Percentiles rank a stretch among this genome's conserved stretches.
Evolutionary conservation across 2,888 invertebrate species (phyloP).

Genomic region (Isoperla grammatica): DNA sequence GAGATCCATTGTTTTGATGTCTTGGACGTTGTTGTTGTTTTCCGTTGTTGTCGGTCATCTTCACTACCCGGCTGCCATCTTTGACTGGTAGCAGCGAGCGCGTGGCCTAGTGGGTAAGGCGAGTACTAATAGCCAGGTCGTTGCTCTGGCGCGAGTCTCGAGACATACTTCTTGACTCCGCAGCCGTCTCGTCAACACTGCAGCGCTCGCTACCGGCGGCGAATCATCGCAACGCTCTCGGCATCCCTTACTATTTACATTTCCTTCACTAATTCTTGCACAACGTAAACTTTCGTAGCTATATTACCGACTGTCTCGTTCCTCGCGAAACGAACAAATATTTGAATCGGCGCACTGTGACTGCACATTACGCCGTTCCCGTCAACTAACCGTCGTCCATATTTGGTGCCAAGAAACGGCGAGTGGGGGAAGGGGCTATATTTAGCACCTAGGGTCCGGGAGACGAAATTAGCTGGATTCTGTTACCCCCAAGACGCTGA

Average conservation of each 20-base stretch:
- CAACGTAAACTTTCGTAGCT: too few relatives aligned
- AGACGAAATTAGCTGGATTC: constrained; percentile 20
- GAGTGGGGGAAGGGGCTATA: constrained; percentile 18
- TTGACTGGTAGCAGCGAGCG: too few relatives aligned
- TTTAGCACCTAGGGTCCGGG: constrained; percentile 19
- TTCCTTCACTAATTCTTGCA: too few relatives aligned
- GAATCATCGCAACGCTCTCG: too few relatives aligned
- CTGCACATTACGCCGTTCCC: constrained; percentile 10
- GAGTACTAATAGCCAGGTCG: too few relatives aligned
- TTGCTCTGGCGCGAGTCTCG: too few relatives aligned
- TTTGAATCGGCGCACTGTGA: too few relatives aligned
- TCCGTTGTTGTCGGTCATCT: constrained; percentile 26
- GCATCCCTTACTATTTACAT: too few relatives aligned
- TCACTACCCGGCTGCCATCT: neutral
- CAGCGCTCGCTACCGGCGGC: too few relatives aligned
- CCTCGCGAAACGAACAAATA: neutral
- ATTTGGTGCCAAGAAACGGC: constrained; percentile 34
- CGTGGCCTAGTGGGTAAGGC: too few relatives aligned
- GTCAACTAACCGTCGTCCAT: constrained; percentile 32
- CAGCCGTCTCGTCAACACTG: too few relatives aligned
- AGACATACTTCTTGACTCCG: too few relatives aligned
- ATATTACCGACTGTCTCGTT: neutral
- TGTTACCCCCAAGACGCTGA: constrained; percentile 9
- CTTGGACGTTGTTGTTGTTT: neutral
- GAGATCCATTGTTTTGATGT: constrained; percentile 4